Evolutionary conservation across 2,797 vertebrate species (phyloP).

Genomic region (Siniperca obscura): DNA sequence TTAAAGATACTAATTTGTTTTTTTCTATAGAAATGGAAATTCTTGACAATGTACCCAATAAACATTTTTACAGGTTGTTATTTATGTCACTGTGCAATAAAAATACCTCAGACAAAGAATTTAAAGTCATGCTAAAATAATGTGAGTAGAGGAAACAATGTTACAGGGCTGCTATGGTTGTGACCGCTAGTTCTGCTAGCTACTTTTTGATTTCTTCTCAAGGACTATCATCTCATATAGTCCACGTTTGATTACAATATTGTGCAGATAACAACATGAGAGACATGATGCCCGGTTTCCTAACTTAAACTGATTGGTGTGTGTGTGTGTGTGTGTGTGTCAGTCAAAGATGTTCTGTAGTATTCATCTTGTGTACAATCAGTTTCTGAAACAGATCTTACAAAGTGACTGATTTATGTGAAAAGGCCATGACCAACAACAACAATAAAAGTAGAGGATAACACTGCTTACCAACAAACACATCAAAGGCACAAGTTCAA

Average conservation of each 20-base stretch:
- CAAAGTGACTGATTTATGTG: neutral
- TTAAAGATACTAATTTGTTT: neutral
- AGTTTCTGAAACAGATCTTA: conserved; percentile 5
- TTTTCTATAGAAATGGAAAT: neutral
- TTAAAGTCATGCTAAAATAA: neutral
- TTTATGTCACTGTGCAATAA: neutral
- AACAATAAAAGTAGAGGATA: neutral
- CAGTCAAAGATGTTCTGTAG: neutral
- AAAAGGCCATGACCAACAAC: conserved; percentile 15
- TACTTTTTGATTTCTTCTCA: neutral
- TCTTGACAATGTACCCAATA: neutral
- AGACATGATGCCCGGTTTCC: too few species aligned
- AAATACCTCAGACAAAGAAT: conserved; percentile 10
- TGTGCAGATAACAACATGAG: neutral
- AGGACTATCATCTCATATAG: neutral
- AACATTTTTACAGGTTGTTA: neutral
- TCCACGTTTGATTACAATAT: neutral
- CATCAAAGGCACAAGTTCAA: conserved; percentile 52
- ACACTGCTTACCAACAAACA: conserved; percentile 47
- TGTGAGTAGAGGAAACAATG: neutral
- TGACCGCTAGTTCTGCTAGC: neutral
- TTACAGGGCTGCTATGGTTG: neutral
- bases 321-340: neutral
- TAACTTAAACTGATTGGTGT: neutral
- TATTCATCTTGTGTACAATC: neutral